These are phyloP conservation scores for Temnothorax rugatulus DNA, from an alignment of 2,888 invertebrate genomes.

Conservation along the genomic window DNA sequence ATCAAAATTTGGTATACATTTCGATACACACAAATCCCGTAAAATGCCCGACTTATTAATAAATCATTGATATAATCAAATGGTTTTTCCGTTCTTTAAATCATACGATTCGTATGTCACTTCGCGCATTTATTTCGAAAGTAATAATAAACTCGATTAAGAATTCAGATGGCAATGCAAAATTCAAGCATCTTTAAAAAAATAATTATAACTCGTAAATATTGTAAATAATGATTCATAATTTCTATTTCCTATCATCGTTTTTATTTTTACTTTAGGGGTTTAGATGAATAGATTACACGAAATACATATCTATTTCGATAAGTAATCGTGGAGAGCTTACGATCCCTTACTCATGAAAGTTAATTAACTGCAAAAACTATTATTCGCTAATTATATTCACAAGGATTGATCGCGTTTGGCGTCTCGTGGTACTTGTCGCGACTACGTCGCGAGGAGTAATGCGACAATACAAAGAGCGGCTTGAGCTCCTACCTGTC, in stretches of 20 bases:
- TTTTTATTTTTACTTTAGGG: not conserved
- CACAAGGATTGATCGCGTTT: not conserved
- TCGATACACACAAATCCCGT: too few species aligned
- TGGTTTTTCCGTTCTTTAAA: not conserved
- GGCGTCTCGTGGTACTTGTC: not conserved
- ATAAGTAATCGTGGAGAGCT: not conserved
- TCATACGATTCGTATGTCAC: not conserved
- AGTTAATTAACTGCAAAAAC: not conserved
- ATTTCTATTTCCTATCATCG: not conserved
- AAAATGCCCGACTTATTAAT: not conserved
- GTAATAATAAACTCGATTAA: too few species aligned
- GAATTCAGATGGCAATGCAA: not conserved
- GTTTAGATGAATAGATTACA: not conserved
- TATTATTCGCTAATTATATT: not conserved
- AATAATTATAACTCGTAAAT: not conserved
- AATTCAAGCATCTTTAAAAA: not conserved
- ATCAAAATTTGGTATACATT: not conserved
- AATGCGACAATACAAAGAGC: not conserved
- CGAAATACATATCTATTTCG: not conserved
- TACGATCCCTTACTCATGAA: not conserved
- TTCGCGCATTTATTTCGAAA: not conserved
- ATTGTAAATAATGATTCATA: not conserved
- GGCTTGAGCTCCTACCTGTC: not conserved
- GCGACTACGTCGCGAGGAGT: not conserved
- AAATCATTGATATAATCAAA: not conserved